A percentile compares a stretch with the other conserved stretches of the same genome.
Conservation (phyloP, 2,797 vertebrate genomes). For the Hozukius guyotensis region DNA sequence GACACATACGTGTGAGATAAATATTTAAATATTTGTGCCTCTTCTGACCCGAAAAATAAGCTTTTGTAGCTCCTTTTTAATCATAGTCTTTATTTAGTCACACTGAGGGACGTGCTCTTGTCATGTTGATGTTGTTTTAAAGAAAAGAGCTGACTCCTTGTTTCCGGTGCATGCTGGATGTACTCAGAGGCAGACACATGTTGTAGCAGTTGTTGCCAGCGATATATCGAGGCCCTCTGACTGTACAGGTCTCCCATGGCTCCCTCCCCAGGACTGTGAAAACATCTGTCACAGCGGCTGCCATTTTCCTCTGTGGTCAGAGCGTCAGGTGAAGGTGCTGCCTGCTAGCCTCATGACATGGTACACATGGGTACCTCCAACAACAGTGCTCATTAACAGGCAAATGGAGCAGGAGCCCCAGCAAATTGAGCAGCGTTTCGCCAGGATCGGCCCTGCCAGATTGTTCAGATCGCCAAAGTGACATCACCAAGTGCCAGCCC, state of each 20-base stretch:
- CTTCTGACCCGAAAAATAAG: not conserved
- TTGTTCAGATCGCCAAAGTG: constrained; percentile 81
- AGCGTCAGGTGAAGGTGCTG: constrained; percentile 84
- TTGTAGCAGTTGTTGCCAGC: constrained; percentile 71
- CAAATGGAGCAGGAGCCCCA: constrained; percentile 82
- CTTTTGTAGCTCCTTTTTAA: not conserved
- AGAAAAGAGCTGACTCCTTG: constrained; percentile 51
- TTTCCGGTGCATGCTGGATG: constrained; percentile 28
- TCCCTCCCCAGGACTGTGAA: constrained; percentile 68
- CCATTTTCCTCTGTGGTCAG: constrained; percentile 78
- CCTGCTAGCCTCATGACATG: constrained; percentile 79
- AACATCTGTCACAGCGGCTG: constrained; percentile 86
- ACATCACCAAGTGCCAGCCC: constrained; percentile 80
- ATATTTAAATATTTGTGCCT: not conserved
- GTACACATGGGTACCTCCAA: constrained; percentile 85
- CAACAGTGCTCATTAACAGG: constrained; percentile 87
- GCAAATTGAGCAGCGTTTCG: constrained; percentile 81
- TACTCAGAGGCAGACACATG: constrained; percentile 67
- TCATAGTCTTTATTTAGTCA: not conserved
- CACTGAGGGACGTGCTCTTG: not conserved
- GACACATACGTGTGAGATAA: not conserved
- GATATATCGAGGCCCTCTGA: constrained; percentile 69
- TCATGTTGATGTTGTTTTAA: constrained; percentile 17
- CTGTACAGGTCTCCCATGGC: constrained; percentile 69
- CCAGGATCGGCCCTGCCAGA: constrained; percentile 78